phyloP scores from a whole-genome alignment of 30 jellyfish, hydroid and myxozoan genomes.

The Sanderia malayensis region DNA sequence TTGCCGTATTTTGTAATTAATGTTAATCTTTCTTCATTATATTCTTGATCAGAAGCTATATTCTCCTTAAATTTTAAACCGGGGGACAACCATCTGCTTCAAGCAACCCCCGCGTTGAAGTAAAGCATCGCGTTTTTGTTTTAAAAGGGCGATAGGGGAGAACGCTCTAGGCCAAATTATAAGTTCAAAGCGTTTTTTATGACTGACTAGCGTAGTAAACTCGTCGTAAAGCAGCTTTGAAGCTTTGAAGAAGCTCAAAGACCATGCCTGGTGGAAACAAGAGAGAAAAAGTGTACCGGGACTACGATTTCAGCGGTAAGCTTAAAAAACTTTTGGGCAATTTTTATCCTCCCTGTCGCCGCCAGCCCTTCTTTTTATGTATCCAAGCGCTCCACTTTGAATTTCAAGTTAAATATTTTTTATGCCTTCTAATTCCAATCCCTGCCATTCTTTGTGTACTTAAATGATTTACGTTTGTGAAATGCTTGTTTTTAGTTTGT shows the following conservation, averaged over 20 bases:
- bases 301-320: constrained; percentile 64
- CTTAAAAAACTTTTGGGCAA: not conserved
- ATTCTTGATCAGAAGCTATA: constrained; percentile 45
- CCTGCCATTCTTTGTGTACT: too few species aligned
- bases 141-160: constrained; percentile 16
- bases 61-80: constrained; percentile 25
- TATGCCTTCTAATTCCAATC: not conserved
- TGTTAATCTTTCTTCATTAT: too few species aligned
- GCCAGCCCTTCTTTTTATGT: not conserved
- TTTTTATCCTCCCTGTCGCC: not conserved
- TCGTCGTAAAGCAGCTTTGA: too few species aligned
- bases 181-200: too few species aligned
- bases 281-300: constrained; percentile 48
- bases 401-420: constrained; percentile 1
- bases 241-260: not conserved
- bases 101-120: constrained; percentile 53
- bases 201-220: too few species aligned
- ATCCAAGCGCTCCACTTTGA: constrained; percentile 7
- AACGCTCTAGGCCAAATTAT: not conserved
- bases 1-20: too few species aligned
- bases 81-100: constrained; percentile 64
- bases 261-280: constrained; percentile 63
- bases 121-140: constrained; percentile 35
- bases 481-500: too few species aligned
- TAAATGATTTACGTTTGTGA: too few species aligned